Base-by-base conservation (phyloP, 2,113 vertebrate species). In the Tauraco erythrolophus region DNA sequence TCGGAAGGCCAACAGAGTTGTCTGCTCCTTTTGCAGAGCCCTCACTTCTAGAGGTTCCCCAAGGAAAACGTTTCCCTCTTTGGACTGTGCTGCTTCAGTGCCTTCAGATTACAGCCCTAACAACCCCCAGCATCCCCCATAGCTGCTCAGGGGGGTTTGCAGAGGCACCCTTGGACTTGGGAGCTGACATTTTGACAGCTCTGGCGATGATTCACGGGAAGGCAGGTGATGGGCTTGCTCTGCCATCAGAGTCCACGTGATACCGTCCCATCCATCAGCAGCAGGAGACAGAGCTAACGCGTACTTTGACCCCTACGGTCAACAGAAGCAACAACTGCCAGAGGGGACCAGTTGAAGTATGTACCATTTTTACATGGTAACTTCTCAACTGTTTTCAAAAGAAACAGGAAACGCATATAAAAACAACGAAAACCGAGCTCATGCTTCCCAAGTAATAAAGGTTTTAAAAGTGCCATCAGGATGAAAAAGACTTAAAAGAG, bases 61-160 rank as follows among this genome's bases (percentile, higher is more conserved):
- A 1, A 48, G 28, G 33, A 62, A 94, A 91, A 64, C 5, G 18
- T 15, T 46, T 28, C 27, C 25, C 30, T 60, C 19, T 56, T 72
- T 31, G 11, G 3, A 25, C 10, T 11, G 25, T 24, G 43, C 13
- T 1, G 0, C 30, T 84, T 76, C 35, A 46, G 11, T 2, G 0
- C 53, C 62, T 75, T 61, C 69, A 2, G 1, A 33, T 23, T 61
- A 57, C 19, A 92, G 37, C 19, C 41, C n/a, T 7, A 45, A 9
- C 0, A 6, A 31, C 28, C 16, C 15, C 12, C n/a, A 54, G 27
- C 30, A 48, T 19, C 33, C 7, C 54, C 21, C 3, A 2, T 1
- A 41, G 68, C 72, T 77, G 37, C 51, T 31, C 11, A n/a, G 22
- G 7, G 13, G 24, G 9, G 9, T 5, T 5, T 68, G 56, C 72